Percentiles rank a stretch among this genome's conserved stretches.
Conservation (phyloP, 2,113 vertebrate species). For the Atlantisia rogersi region DNA sequence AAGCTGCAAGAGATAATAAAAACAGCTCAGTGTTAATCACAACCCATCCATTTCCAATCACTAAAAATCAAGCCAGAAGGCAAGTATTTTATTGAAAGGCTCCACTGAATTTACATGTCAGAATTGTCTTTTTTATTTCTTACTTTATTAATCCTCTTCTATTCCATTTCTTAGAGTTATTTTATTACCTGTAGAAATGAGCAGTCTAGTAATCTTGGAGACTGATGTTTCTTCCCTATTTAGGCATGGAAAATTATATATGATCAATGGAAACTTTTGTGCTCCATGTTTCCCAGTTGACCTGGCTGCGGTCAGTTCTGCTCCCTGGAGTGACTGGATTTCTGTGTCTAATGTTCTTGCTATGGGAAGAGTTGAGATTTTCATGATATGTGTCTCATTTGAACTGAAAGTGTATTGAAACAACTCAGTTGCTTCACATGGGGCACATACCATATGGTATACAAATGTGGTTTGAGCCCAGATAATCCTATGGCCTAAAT, state of each 20-base stretch:
- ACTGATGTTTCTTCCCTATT: neutral
- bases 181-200: neutral
- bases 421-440: neutral
- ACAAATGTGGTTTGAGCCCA: neutral
- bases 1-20: neutral
- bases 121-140: slow-evolving; percentile 7
- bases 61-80: slow-evolving; percentile 25
- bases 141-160: neutral
- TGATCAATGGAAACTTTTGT: neutral
- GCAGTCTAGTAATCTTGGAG: neutral
- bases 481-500: neutral
- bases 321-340: neutral
- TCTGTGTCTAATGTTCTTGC: neutral
- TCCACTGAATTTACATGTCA: slow-evolving; percentile 10
- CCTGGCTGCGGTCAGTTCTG: neutral
- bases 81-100: slow-evolving; percentile 28
- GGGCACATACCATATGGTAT: neutral
- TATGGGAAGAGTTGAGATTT: neutral
- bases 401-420: neutral
- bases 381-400: neutral
- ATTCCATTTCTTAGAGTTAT: neutral
- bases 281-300: neutral
- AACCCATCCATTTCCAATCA: neutral
- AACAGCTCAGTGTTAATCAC: neutral
- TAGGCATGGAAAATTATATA: neutral